These are phyloP conservation scores for Glaucopsyche alexis DNA, from an alignment of 2,888 invertebrate genomes.

Conservation along the genomic window DNA sequence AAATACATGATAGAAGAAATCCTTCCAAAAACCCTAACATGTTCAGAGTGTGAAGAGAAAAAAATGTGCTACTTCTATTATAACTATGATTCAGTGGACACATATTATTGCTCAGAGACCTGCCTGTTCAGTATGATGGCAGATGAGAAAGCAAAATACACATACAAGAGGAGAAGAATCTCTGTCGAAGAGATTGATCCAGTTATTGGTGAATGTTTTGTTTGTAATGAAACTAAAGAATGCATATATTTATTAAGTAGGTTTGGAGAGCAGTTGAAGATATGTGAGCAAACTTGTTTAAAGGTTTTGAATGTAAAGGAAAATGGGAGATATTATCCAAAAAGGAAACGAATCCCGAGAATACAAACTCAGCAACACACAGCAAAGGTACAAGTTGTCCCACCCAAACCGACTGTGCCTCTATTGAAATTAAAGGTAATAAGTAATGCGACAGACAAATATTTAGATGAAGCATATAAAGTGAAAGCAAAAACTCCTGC, in stretches of 20 bases:
- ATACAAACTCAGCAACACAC: slow-evolving; percentile 34
- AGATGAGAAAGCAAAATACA: slow-evolving; percentile 77
- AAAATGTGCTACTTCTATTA: slow-evolving; percentile 71
- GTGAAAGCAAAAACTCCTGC: slow-evolving; percentile 80
- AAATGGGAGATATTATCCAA: slow-evolving; percentile 62
- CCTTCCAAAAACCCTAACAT: slow-evolving; percentile 50
- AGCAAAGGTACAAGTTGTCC: slow-evolving; percentile 25
- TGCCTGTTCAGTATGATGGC: slow-evolving; percentile 78
- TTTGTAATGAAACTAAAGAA: slow-evolving; percentile 70
- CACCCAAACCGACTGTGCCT: slow-evolving; percentile 49
- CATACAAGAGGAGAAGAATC: slow-evolving; percentile 75
- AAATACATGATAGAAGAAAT: slow-evolving; percentile 71
- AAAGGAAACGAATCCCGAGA: slow-evolving; percentile 48
- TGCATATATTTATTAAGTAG: slow-evolving; percentile 72
- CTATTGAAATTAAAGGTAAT: slow-evolving; percentile 73
- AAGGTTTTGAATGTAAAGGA: slow-evolving; percentile 68
- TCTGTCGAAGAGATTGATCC: slow-evolving; percentile 60
- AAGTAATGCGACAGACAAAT: slow-evolving; percentile 76
- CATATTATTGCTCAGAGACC: slow-evolving; percentile 75
- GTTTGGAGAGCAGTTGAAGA: slow-evolving; percentile 69
- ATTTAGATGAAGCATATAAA: slow-evolving; percentile 75
- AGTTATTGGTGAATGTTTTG: slow-evolving; percentile 61
- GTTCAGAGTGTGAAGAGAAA: slow-evolving; percentile 68
- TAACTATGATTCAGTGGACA: slow-evolving; percentile 68
- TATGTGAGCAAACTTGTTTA: slow-evolving; percentile 81